These are phyloP conservation scores for Sebastes oblongus DNA, from an alignment of 2,797 vertebrate genomes.

Conservation along the genomic window DNA sequence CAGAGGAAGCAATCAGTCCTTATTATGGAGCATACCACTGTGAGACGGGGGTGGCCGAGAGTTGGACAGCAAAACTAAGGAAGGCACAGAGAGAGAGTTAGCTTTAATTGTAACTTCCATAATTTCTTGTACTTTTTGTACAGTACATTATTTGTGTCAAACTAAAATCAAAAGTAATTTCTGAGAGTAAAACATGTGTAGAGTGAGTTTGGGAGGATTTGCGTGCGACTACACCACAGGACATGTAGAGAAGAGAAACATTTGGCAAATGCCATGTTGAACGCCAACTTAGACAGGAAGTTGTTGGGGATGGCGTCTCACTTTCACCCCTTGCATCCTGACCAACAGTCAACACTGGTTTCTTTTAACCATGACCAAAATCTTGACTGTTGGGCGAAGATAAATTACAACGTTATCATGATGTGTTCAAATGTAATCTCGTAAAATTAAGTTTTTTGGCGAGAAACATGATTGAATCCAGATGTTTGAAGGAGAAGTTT, in stretches of 20 bases:
- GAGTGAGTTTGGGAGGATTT: background rate
- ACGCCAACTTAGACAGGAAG: background rate
- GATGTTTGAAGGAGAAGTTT: too few species aligned
- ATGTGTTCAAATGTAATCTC: too few species aligned
- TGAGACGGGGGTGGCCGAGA: conserved; percentile 41
- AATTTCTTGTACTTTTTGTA: background rate
- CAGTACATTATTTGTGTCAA: background rate
- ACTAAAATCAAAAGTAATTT: background rate
- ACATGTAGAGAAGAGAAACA: background rate
- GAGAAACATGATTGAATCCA: too few species aligned
- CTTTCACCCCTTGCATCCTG: background rate
- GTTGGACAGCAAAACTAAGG: background rate
- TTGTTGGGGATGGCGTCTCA: too few species aligned
- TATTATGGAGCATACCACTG: conserved; percentile 74
- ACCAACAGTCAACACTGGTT: background rate
- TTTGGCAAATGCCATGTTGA: background rate
- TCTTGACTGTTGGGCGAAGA: background rate
- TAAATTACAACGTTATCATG: too few species aligned
- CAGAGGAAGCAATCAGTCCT: conserved; percentile 71
- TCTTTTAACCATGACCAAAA: background rate
- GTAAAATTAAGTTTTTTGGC: too few species aligned
- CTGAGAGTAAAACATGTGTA: background rate
- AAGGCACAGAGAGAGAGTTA: background rate
- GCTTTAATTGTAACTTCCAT: background rate
- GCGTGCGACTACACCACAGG: background rate